phyloP scores from a whole-genome alignment of 2,888 invertebrate species.

The Sphaerophoria rueppellii region DNA sequence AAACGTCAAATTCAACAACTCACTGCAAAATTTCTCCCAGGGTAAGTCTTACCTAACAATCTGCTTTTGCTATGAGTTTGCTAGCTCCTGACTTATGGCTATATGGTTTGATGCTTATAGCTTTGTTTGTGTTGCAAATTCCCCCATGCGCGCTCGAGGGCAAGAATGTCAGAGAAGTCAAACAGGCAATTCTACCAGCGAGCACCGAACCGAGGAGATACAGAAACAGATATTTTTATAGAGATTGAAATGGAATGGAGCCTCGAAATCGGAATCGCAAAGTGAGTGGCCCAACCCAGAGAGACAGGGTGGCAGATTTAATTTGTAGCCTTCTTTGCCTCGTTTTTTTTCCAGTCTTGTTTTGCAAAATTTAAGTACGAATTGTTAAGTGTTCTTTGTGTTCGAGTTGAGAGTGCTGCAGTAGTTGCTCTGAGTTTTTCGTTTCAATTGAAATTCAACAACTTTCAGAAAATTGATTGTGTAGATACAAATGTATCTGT shows the following conservation, averaged over 20 bases:
- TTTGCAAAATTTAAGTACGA: constrained; percentile 5
- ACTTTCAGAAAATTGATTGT: constrained; percentile 63
- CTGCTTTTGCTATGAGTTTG: neutral
- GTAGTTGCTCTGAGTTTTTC: neutral
- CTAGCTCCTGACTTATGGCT: neutral
- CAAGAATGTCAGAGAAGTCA: constrained; percentile 65
- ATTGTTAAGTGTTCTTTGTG: constrained; percentile 47
- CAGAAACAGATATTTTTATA: neutral
- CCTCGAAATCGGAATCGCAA: constrained; percentile 15
- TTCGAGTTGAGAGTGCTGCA: constrained; percentile 38
- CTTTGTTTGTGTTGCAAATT: constrained; percentile 17
- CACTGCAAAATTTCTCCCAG: constrained; percentile 59
- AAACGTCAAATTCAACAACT: constrained; percentile 25
- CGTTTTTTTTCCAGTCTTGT: constrained; percentile 30
- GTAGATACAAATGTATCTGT: constrained; percentile 36
- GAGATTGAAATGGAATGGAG: constrained; percentile 6
- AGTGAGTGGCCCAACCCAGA: constrained; percentile 65
- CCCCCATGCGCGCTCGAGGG: constrained; percentile 49
- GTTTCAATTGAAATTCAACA: constrained; percentile 61
- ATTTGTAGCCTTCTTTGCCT: constrained; percentile 35
- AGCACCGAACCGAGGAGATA: neutral
- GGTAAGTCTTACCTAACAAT: constrained; percentile 62
- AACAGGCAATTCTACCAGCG: constrained; percentile 44
- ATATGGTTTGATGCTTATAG: neutral
- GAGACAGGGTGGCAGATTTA: constrained; percentile 47